Conservation (phyloP, 2,797 vertebrate genomes). For the Hydrocynus forskahlii region DNA sequence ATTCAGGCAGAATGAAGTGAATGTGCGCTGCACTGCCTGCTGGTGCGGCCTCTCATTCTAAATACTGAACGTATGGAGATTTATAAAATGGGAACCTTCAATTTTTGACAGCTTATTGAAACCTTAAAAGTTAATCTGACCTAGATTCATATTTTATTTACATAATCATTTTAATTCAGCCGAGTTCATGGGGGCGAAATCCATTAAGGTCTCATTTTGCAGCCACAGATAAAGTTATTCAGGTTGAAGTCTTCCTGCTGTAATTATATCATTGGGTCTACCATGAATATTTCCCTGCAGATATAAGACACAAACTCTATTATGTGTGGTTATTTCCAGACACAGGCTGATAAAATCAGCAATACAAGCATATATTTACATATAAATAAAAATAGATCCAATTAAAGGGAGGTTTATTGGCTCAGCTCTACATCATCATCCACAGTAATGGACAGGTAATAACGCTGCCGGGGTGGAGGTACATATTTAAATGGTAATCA, state of each 20-base stretch:
- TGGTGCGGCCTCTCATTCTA: slow-evolving; percentile 8
- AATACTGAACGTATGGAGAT: slow-evolving; percentile 28
- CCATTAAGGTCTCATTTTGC: slow-evolving; percentile 58
- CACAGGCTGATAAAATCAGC: slow-evolving; percentile 58
- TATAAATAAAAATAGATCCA: slow-evolving; percentile 58
- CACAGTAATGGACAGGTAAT: slow-evolving; percentile 50
- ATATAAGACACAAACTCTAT: slow-evolving; percentile 49
- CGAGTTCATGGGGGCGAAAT: slow-evolving; percentile 44
- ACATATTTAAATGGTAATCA: slow-evolving; percentile 53
- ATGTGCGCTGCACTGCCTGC: neutral
- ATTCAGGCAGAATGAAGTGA: slow-evolving; percentile 36
- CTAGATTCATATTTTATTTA: slow-evolving; percentile 58
- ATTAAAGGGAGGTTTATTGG: slow-evolving; percentile 53
- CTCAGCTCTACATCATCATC: slow-evolving; percentile 30
- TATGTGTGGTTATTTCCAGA: slow-evolving; percentile 51
- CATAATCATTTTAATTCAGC: slow-evolving; percentile 56
- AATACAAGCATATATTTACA: slow-evolving; percentile 60
- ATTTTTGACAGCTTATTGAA: slow-evolving; percentile 52
- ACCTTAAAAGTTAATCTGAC: slow-evolving; percentile 51
- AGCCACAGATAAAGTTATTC: slow-evolving; percentile 57
- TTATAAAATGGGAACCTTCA: slow-evolving; percentile 45
- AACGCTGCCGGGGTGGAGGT: slow-evolving; percentile 31
- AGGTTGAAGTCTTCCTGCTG: slow-evolving; percentile 49
- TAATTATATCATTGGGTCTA: slow-evolving; percentile 57
- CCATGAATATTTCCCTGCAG: slow-evolving; percentile 47